These are phyloP conservation scores for Drosophila grimshawi DNA, from an alignment of 1,140 invertebrate genomes.

Conservation along the genomic window DNA sequence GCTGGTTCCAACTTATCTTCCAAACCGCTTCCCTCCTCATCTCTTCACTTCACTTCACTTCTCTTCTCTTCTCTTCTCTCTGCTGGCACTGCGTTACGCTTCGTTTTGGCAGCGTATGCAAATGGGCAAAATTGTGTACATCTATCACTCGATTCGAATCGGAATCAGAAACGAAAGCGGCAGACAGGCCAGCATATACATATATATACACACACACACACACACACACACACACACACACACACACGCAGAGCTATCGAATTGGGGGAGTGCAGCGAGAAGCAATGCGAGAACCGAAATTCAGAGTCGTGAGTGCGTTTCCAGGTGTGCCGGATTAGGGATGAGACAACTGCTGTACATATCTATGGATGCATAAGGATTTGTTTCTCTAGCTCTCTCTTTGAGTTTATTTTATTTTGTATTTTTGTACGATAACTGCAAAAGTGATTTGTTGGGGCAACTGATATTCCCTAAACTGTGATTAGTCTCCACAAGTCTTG, in stretches of 20 bases:
- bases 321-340: conserved; percentile 67
- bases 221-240: background rate
- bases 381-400: background rate
- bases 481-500: conserved; percentile 25
- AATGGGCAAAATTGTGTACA: conserved; percentile 79
- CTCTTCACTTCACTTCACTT: conserved; percentile 14
- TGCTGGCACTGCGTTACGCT: conserved; percentile 43
- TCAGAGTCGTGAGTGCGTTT: conserved; percentile 48
- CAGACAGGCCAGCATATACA: conserved; percentile 47
- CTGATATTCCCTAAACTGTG: conserved; percentile 32
- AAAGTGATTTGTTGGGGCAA: conserved; percentile 29
- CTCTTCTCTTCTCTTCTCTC: background rate
- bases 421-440: conserved; percentile 28
- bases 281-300: conserved; percentile 9
- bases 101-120: conserved; percentile 72
- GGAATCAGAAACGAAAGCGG: conserved; percentile 62
- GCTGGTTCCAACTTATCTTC: conserved; percentile 81
- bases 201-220: conserved; percentile 13
- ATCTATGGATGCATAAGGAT: conserved; percentile 1
- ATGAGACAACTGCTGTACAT: conserved; percentile 53
- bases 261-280: background rate
- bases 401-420: background rate
- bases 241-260: background rate
- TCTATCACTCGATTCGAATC: conserved; percentile 74
- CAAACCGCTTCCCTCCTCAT: background rate